Conservation (phyloP, 2,113 vertebrate species). For the Platycercus adscitus region DNA sequence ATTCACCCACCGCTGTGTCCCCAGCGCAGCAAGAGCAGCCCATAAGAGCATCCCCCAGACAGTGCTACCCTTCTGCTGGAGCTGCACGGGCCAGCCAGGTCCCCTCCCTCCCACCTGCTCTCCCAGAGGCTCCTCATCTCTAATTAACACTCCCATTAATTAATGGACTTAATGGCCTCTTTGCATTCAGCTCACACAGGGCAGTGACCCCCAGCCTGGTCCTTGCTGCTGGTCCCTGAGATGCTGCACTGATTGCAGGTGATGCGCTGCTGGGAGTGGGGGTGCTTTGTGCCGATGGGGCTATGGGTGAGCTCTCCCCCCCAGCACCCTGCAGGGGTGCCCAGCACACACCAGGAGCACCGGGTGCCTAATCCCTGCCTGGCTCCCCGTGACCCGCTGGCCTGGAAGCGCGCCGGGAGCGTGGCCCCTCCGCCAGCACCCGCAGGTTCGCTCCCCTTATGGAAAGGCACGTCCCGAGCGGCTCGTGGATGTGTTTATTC, state of each 20-base stretch:
- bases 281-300: background rate
- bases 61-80: background rate
- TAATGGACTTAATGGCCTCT: background rate
- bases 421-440: background rate
- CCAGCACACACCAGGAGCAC: background rate
- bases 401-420: background rate
- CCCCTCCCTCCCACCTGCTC: background rate
- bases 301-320: background rate
- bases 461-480: slow-evolving; percentile 6
- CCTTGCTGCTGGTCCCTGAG: background rate
- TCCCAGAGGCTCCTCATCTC: background rate
- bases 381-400: rapidly evolving
- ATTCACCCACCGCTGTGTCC: background rate
- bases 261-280: background rate
- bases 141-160: background rate
- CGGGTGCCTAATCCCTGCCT: rapidly evolving
- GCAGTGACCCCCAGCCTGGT: background rate
- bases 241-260: background rate
- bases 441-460: slow-evolving; percentile 45
- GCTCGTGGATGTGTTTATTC: slow-evolving; percentile 15
- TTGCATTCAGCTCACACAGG: background rate
- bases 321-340: background rate
- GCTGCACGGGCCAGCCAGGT: background rate
- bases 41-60: rapidly evolving
- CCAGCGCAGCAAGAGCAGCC: background rate